Base-by-base conservation (phyloP, 1,140 invertebrate genomes). In the Neodiprion pinetum region DNA sequence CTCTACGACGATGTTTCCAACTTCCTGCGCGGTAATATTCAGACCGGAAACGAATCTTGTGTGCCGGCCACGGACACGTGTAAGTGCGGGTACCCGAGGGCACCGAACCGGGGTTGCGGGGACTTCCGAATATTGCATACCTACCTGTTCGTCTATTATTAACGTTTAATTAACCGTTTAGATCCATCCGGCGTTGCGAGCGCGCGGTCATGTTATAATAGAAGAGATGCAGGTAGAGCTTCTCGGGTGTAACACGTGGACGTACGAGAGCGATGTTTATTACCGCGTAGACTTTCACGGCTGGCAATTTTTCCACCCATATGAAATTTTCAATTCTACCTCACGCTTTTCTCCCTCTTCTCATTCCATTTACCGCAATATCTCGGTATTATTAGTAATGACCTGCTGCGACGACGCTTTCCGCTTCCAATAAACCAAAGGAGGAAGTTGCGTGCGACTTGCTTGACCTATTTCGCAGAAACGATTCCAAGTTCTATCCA, bases 31-130 rank as follows among this genome's bases (percentile, higher is more conserved):
- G 11, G 53, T 61, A 61, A 61, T 61, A 61, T 17, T 17, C 11
- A 61, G 53, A 61, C 53, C 53, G 53, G 53, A 61, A 61, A 61
- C 53, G 11, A 40, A 40, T 40, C 11, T 9, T 61, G 28, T 5
- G 53, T 8, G 11, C 53, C 9, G 1, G 28, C 28, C 28, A 40
- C 28, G 28, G 28, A 61, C 9, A 61, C 11, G 53, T 61, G n/a
- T 12, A 61, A 61, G 53, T 61, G 28, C 28, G 28, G 28, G 11
- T 61, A 61, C 53, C 53, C n/a, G 53, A 61, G 8, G 11, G 11
- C 53, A 61, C 53, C 53, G 53, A 61, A 61, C 53, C 53, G 53
- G 53, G 53, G 53, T 61, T 61, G n/a, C 53, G 53, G 53, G 53
- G 53, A 17, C 53, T 61, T 61, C 53, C 53, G n/a, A 61, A 61